Base-by-base conservation (phyloP, 2,113 vertebrate species). In the Aegotheles bennettii region DNA sequence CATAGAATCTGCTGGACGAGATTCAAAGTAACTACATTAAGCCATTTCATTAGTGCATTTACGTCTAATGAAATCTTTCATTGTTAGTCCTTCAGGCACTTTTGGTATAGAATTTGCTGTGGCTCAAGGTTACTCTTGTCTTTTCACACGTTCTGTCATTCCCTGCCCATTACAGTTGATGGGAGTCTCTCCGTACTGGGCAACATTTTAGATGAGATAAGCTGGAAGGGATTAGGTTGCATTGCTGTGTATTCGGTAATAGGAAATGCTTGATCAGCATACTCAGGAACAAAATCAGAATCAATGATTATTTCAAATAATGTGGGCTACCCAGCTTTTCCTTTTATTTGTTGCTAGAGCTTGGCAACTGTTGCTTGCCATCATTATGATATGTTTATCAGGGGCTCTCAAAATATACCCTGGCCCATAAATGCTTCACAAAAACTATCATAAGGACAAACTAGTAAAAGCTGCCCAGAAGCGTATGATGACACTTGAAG, bases 11-110 rank as follows among this genome's bases (percentile, higher is more conserved):
- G 53, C 38, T 50, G 60, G 80, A 94, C 7, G 35, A 93, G 57
- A 79, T 61, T 95, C 70, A 76, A 84, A 88, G 69, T 85, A 96
- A 89, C 84, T 78, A 64, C 69, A 89, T 95, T 96, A 96, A 96
- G 70, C 69, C 73, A 80, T 87, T 96, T 96, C 82, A 96, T 91
- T 94, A 93, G 79, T n/a, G 42, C 67, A 83, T 80, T 96, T 94
- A 91, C 61, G 20, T 78, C 89, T 95, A 97, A 97, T 91, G 69
- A 95, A 95, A 97, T 96, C 94, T 96, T 96, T 93, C 83, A 93
- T 75, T 35, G 3, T 86, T 79, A 89, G 61, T 67, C 93, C 89
- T 89, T 42, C 56, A 75, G 93, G 92, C 42, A 4, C 48, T 91
- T 91, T 87, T 71, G 61, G 84, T 89, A 86, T 71, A 94, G 89